phyloP scores from a whole-genome alignment of 2,797 vertebrate species.

The Orestias chungarensis region DNA sequence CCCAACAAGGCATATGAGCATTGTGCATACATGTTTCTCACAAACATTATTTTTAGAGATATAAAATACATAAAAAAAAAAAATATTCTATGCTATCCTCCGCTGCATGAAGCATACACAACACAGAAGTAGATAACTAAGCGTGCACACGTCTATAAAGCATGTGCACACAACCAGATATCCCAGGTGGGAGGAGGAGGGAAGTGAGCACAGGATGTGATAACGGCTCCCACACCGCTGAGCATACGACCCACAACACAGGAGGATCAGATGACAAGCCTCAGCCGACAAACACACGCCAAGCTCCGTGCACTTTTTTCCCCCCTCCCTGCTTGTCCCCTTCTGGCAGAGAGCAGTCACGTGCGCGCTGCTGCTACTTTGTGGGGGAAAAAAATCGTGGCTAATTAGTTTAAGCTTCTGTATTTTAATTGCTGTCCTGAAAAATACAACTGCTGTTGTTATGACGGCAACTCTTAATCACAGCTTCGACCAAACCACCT shows the following conservation, averaged over 20 bases:
- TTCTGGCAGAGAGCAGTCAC: slow-evolving; percentile 36
- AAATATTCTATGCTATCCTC: background rate
- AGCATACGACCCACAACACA: slow-evolving; percentile 38
- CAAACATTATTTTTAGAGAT: slow-evolving; percentile 10
- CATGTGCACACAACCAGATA: slow-evolving; percentile 6
- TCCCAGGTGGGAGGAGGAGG: slow-evolving; percentile 37
- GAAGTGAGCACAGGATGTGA: slow-evolving; percentile 44
- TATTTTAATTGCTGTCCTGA: background rate
- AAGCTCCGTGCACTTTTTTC: background rate
- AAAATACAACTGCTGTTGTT: background rate
- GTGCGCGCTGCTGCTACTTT: slow-evolving; percentile 35
- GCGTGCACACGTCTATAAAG: slow-evolving; percentile 13
- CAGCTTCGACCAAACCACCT: background rate
- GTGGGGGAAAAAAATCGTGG: slow-evolving; percentile 3
- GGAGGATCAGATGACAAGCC: slow-evolving; percentile 64
- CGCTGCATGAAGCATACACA: slow-evolving; percentile 7
- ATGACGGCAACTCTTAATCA: background rate
- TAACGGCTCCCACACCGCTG: slow-evolving; percentile 55
- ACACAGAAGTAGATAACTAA: background rate
- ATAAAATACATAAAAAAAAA: background rate
- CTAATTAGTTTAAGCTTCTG: slow-evolving; percentile 16
- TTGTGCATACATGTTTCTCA: background rate
- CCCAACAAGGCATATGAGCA: slow-evolving; percentile 33
- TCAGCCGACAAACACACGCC: slow-evolving; percentile 22
- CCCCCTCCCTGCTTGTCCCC: background rate